Conservation (phyloP, 1,140 invertebrate genomes). For the Aphelenchoides avenae region DNA sequence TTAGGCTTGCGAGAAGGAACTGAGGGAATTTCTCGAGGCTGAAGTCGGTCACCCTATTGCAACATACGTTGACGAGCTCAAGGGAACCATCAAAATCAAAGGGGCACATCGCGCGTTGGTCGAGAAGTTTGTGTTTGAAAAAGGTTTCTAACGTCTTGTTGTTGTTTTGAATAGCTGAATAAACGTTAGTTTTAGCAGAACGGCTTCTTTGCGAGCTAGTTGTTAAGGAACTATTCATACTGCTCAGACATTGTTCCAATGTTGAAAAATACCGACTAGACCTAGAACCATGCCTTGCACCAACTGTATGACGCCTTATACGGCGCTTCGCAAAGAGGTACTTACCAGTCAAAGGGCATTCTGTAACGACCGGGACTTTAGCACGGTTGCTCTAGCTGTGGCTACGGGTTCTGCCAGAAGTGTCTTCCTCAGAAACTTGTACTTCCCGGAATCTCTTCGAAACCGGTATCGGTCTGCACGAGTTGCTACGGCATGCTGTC, state of each 20-base stretch:
- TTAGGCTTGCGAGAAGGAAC: slow-evolving; percentile 68
- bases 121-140: slow-evolving; percentile 69
- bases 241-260: too few species aligned
- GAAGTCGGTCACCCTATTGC: slow-evolving; percentile 64
- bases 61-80: slow-evolving; percentile 74
- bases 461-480: slow-evolving; percentile 21
- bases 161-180: slow-evolving; percentile 14
- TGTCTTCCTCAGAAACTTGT: slow-evolving; percentile 19
- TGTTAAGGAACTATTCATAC: background rate
- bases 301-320: slow-evolving; percentile 21
- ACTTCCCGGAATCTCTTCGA: slow-evolving; percentile 5
- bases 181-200: slow-evolving; percentile 12
- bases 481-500: slow-evolving; percentile 8
- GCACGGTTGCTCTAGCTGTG: slow-evolving; percentile 21
- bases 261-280: too few species aligned
- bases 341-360: background rate
- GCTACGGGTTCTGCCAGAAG: slow-evolving; percentile 22
- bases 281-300: slow-evolving; percentile 34
- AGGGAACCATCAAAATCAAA: slow-evolving; percentile 70
- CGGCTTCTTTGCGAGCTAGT: background rate
- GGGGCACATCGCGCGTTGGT: slow-evolving; percentile 72
- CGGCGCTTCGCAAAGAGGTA: slow-evolving; percentile 19
- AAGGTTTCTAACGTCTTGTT: slow-evolving; percentile 69
- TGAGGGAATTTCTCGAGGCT: slow-evolving; percentile 68
- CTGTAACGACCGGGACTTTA: background rate